These are phyloP conservation scores for Nycticorax nycticorax DNA, from an alignment of 2,113 vertebrate genomes.

Conservation along the genomic window DNA sequence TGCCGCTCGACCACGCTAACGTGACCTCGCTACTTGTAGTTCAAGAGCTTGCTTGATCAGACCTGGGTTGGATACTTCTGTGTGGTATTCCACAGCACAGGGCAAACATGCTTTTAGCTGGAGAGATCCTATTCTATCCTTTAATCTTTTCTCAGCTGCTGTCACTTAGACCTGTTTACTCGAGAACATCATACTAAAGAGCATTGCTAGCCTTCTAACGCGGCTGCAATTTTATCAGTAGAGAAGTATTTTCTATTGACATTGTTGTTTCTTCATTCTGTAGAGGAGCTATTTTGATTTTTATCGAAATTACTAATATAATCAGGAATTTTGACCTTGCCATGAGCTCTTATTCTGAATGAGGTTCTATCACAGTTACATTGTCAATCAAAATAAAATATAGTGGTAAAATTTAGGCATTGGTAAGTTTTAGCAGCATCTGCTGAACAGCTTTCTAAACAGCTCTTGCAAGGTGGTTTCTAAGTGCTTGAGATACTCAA, in stretches of 20 bases:
- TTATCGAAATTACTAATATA: too few species aligned
- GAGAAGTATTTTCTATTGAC: not conserved
- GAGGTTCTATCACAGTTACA: not conserved
- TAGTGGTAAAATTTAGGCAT: not conserved
- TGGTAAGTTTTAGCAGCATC: not conserved
- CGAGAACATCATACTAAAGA: not conserved
- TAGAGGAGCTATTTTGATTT: not conserved
- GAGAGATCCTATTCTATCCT: not conserved
- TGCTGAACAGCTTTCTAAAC: not conserved
- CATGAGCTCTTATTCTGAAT: too few species aligned
- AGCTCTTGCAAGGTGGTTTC: slow-evolving; percentile 7
- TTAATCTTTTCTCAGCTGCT: not conserved
- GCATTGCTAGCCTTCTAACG: not conserved
- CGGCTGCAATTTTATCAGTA: not conserved
- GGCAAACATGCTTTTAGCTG: not conserved
- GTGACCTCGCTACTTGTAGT: not conserved
- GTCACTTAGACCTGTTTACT: not conserved
- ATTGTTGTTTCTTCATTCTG: not conserved
- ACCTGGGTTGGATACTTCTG: not conserved
- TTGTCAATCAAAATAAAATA: not conserved
- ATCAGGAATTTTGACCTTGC: too few species aligned
- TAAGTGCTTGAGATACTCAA: not conserved
- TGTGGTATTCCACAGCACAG: not conserved
- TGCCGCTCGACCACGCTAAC: rapidly evolving
- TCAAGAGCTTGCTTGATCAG: not conserved